Conservation (phyloP, 2,888 invertebrate genomes). For the Cosmia trapezina region DNA sequence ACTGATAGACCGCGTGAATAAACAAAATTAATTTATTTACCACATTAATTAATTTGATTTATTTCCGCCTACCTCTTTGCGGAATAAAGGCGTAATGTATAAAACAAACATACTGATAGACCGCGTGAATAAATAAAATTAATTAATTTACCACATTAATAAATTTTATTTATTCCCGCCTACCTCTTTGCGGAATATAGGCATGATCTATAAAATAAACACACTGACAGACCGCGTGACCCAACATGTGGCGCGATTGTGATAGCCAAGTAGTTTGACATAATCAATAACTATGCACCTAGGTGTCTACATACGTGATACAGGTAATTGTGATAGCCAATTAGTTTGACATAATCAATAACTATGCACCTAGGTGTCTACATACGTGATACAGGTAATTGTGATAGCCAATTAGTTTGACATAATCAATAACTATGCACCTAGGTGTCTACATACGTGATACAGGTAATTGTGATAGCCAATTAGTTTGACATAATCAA, state of each 20-base stretch:
- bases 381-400: constrained; percentile 16
- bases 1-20: too few species aligned
- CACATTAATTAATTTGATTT: too few species aligned
- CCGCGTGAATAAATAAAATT: constrained; percentile 30
- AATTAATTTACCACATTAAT: too few species aligned
- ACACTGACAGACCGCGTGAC: constrained; percentile 37
- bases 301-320: neutral
- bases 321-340: constrained; percentile 40
- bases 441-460: neutral
- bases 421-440: constrained; percentile 34
- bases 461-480: constrained; percentile 24
- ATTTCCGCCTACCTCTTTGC: too few species aligned
- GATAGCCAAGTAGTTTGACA: constrained; percentile 43
- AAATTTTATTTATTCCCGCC: too few species aligned
- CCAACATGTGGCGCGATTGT: constrained; percentile 26
- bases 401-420: constrained; percentile 46
- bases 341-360: constrained; percentile 45
- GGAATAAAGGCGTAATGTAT: neutral
- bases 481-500: constrained; percentile 46
- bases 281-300: constrained; percentile 31
- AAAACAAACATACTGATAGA: constrained; percentile 17
- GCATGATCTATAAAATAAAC: constrained; percentile 12
- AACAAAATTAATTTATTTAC: too few species aligned
- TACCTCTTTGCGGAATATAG: neutral
- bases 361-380: constrained; percentile 7